Evolutionary conservation across 1,140 invertebrate species (phyloP).

Genomic region (Hypsibius dujardini): DNA sequence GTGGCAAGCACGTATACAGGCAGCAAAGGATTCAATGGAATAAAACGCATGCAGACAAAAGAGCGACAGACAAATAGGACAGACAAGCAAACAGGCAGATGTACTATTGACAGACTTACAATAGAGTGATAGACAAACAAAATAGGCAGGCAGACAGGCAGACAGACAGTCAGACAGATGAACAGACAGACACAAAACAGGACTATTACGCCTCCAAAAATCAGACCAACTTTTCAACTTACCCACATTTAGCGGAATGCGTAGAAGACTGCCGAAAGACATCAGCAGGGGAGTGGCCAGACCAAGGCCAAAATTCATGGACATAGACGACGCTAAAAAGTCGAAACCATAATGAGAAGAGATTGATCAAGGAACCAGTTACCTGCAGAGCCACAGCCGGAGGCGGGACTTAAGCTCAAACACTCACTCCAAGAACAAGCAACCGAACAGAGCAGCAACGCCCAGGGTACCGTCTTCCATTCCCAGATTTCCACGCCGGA

Average conservation of each 20-base stretch:
- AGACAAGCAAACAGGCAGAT: no score
- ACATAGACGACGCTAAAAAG: neutral
- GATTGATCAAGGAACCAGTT: neutral
- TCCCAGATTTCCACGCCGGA: neutral
- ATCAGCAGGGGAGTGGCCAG: neutral
- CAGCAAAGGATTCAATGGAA: no score
- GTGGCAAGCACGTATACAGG: no score
- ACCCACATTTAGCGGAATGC: neutral
- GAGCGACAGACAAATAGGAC: no score
- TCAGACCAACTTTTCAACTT: neutral
- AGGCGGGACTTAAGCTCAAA: neutral
- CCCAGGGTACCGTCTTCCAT: neutral
- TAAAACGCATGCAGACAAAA: neutral
- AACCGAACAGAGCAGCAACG: neutral
- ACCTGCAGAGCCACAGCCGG: no score
- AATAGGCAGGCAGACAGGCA: no score
- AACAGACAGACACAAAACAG: no score
- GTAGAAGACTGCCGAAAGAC: slow-evolving; percentile 7
- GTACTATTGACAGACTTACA: no score
- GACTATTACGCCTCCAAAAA: neutral
- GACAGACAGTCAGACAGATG: no score
- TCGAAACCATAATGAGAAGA: neutral
- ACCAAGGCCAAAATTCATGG: neutral
- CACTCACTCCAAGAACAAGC: neutral
- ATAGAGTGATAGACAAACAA: no score